These are phyloP conservation scores for Ganaspis brasiliensis DNA, from an alignment of 2,888 invertebrate genomes.

Conservation along the genomic window DNA sequence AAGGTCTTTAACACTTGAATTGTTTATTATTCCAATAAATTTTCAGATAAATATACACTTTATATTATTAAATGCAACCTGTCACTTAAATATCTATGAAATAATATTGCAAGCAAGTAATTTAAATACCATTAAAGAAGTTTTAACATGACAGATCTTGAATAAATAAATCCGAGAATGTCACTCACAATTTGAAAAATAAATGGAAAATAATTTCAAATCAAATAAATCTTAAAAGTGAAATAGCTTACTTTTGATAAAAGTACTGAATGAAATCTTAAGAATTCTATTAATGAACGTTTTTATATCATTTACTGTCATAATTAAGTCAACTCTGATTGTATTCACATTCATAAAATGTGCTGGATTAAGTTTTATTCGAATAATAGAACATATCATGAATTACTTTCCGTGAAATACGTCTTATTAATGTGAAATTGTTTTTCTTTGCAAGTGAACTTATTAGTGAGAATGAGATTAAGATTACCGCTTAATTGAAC, in stretches of 20 bases:
- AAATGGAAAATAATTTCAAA: slow-evolving; percentile 4
- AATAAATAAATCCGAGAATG: slow-evolving; percentile 18
- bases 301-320: not conserved
- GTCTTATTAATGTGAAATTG: too few relatives aligned
- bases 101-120: slow-evolving; percentile 4
- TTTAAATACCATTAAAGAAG: not conserved
- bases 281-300: slow-evolving; percentile 11
- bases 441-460: too few relatives aligned
- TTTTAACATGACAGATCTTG: slow-evolving; percentile 10
- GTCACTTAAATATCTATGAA: not conserved
- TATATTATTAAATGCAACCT: not conserved
- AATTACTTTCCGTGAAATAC: too few relatives aligned
- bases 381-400: too few relatives aligned
- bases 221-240: not conserved
- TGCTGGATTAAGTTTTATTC: too few relatives aligned
- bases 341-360: too few relatives aligned
- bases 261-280: not conserved
- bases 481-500: too few relatives aligned
- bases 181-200: slow-evolving; percentile 18
- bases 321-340: too few relatives aligned
- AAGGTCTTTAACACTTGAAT: not conserved
- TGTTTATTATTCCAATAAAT: slow-evolving; percentile 1
- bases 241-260: not conserved
- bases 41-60: slow-evolving; percentile 1
- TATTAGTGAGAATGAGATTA: too few relatives aligned